Percentiles rank a stretch among this genome's conserved stretches.
phyloP scores from a whole-genome alignment of 1,140 invertebrate genomes.

The Lepidurus arcticus region DNA sequence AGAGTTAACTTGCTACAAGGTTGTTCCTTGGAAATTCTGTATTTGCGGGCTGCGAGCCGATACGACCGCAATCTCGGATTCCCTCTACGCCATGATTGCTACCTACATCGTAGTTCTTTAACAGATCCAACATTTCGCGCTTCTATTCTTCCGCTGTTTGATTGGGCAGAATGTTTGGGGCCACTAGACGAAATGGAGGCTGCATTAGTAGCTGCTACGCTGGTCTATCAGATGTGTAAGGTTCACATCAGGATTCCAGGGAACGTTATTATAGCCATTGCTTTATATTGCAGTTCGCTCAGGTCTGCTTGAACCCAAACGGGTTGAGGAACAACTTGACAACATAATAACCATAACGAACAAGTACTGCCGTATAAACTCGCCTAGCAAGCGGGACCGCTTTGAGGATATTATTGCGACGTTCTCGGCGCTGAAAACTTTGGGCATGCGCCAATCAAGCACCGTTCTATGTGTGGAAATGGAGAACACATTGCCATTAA shows the following conservation, averaged over 20 bases:
- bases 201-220: conserved; percentile 16
- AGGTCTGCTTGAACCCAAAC: conserved; percentile 4
- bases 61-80: conserved; percentile 24
- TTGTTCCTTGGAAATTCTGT: conserved; percentile 25
- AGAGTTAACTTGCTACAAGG: conserved; percentile 22
- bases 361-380: neutral
- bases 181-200: conserved; percentile 23
- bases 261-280: neutral
- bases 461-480: neutral
- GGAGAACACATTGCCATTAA: neutral
- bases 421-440: neutral
- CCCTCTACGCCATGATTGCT: conserved; percentile 11
- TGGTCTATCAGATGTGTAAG: conserved; percentile 24
- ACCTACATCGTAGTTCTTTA: neutral
- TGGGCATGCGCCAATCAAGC: neutral
- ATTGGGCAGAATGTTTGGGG: conserved; percentile 10
- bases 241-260: neutral
- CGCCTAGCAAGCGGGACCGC: neutral
- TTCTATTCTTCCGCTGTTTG: conserved; percentile 6
- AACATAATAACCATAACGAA: neutral
- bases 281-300: neutral
- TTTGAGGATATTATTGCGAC: neutral
- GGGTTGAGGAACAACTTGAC: conserved; percentile 13
- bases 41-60: conserved; percentile 23
- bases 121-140: neutral